Conservation (phyloP, 2,797 vertebrate species). For the Psittacula derbiana region DNA sequence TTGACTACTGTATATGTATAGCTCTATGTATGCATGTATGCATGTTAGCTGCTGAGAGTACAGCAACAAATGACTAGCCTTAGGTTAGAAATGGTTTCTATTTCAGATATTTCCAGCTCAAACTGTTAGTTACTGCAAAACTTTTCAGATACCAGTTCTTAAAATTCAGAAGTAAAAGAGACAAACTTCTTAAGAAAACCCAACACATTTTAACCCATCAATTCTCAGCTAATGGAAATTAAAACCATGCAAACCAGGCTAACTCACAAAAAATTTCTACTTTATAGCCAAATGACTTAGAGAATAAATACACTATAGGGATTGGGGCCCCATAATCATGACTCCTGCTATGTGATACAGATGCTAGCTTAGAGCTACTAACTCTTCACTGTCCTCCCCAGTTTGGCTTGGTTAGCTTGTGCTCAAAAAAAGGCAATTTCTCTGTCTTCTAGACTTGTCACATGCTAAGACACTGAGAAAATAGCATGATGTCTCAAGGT, state of each 20-base stretch:
- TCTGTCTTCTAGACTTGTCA: background rate
- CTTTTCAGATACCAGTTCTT: background rate
- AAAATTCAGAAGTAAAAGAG: background rate
- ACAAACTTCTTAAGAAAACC: fast-evolving
- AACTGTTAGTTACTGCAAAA: background rate
- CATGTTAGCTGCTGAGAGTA: background rate
- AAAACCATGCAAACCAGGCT: background rate
- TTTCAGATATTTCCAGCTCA: background rate
- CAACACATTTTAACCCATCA: background rate
- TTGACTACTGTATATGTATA: background rate
- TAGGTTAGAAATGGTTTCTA: background rate
- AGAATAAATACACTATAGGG: background rate
- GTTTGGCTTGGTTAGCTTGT: background rate
- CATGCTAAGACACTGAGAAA: background rate
- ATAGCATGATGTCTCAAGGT: background rate
- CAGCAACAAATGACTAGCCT: background rate
- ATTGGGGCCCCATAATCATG: fast-evolving
- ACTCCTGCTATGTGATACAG: fast-evolving
- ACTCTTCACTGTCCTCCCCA: background rate
- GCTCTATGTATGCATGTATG: background rate
- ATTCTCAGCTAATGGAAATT: background rate
- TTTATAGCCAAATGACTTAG: background rate
- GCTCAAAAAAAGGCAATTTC: background rate
- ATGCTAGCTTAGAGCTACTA: background rate
- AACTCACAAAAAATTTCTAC: background rate